Conservation (phyloP, 2,113 vertebrate genomes). For the Cyphomyrus discorhynchus region DNA sequence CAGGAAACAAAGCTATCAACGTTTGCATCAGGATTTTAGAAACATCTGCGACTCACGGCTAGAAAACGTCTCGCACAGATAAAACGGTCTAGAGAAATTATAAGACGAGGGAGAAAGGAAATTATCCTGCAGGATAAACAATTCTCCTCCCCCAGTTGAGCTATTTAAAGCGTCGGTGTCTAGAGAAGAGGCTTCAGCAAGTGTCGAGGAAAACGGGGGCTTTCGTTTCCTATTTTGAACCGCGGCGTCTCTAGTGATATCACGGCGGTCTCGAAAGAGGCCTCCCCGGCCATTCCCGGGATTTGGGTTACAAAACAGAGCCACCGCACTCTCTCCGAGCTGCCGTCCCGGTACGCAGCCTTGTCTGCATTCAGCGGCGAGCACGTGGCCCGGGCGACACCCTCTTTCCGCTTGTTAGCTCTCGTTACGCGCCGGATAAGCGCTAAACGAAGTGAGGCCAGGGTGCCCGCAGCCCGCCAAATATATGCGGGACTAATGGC, state of each 20-base stretch:
- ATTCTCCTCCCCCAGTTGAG: background rate
- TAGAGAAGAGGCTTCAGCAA: constrained; percentile 1
- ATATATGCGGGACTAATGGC: constrained; percentile 47
- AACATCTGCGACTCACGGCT: background rate
- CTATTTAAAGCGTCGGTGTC: constrained; percentile 8
- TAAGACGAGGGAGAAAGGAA: background rate
- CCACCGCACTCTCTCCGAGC: background rate
- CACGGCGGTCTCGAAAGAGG: background rate
- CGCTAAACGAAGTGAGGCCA: constrained; percentile 34
- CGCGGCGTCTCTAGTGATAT: constrained; percentile 14
- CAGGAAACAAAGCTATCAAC: background rate
- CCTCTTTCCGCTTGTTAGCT: constrained; percentile 47
- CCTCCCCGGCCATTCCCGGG: background rate
- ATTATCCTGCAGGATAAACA: background rate
- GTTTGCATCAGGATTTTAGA: background rate
- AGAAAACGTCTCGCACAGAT: background rate
- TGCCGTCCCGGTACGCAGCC: background rate
- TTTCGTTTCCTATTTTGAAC: background rate
- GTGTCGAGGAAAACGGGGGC: background rate
- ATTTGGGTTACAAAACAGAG: constrained; percentile 18
- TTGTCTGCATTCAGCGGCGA: background rate
- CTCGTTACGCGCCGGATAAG: constrained; percentile 51
- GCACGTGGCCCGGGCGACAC: constrained; percentile 14
- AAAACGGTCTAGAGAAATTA: background rate
- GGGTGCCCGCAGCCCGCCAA: constrained; percentile 11